Base-by-base conservation (phyloP, 1,140 invertebrate genomes). In the Gryon sp. region DNA sequence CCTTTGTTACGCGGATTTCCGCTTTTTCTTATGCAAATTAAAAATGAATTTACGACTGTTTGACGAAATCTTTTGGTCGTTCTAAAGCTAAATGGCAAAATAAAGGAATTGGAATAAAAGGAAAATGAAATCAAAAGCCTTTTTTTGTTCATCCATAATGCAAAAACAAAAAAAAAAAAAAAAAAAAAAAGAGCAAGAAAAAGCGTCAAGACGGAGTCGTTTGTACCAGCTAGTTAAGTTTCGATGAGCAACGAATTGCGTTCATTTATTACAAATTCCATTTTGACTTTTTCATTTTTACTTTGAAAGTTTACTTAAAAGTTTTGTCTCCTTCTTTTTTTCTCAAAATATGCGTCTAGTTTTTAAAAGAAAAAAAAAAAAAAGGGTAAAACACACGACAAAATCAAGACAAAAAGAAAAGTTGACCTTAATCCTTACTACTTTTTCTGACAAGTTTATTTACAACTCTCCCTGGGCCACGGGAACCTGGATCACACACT, bases 371-470 rank as follows among this genome's bases (percentile, higher is more conserved):
- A 19, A 14, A 26, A 65, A 53, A 45, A 4, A 34, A 9, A 36
- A 9, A 3, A 28, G 7, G 2, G 1, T 7, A 28, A 28, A 7
- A 28, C 8, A 34, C 11, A 12, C 11, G 32, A 2, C 4, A n/a
- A n/a, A 34, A 34, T 12, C 9, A 12, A 34, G 11, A 34, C 32
- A 32, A 32, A 2, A 62, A 46, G 16, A 62, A 43, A 63, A 59
- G 52, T 43, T 62, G 65, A 65, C 73, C 66, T 76, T 76, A 76
- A 76, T 76, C 66, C 32, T 69, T 65, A 16, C 26, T 57, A 45
- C 55, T 77, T 66, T 70, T 70, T 57, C 45, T 41, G 41, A 59
- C 57, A 53, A 72, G 66, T 77, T 77, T 77, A 77, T 68, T 77
- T 72, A 77, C 74, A 66, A 72, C 52, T 66, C 46, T 57, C 55